Evolutionary conservation across 1,140 invertebrate genomes (phyloP).

Genomic region (Calliopsis andreniformis): DNA sequence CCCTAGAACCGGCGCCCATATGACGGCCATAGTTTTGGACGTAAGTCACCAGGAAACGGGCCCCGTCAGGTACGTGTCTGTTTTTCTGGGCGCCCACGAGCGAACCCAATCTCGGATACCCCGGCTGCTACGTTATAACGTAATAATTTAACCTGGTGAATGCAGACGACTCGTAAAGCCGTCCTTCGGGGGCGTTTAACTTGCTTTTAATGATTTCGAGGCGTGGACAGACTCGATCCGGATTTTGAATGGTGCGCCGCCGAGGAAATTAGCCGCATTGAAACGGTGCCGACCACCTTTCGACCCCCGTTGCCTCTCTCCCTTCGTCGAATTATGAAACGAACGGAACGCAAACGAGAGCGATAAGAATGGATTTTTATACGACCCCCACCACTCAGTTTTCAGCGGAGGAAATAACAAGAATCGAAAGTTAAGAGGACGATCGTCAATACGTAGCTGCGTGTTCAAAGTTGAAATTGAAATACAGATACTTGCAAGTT

Average conservation of each 20-base stretch:
- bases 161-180: conserved; percentile 62
- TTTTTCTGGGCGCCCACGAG: neutral
- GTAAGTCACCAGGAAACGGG: conserved; percentile 12
- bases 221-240: conserved; percentile 47
- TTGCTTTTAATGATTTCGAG: conserved; percentile 69
- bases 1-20: neutral
- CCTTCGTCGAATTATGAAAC: neutral
- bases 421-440: neutral
- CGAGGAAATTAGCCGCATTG: conserved; percentile 44
- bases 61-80: conserved; percentile 17
- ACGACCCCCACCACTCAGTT: neutral
- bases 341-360: neutral
- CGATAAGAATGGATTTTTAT: conserved; percentile 23
- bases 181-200: conserved; percentile 65
- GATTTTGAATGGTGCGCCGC: conserved; percentile 39
- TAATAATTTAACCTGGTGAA: conserved; percentile 68
- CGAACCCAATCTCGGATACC: conserved; percentile 20
- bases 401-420: neutral
- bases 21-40: conserved; percentile 11
- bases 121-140: conserved; percentile 61
- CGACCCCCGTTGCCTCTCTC: neutral
- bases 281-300: conserved; percentile 26
- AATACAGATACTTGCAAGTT: no score
- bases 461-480: no score
- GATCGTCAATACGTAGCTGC: no score